These are phyloP conservation scores for Apamea sordens DNA, from an alignment of 2,888 invertebrate genomes.

Conservation along the genomic window DNA sequence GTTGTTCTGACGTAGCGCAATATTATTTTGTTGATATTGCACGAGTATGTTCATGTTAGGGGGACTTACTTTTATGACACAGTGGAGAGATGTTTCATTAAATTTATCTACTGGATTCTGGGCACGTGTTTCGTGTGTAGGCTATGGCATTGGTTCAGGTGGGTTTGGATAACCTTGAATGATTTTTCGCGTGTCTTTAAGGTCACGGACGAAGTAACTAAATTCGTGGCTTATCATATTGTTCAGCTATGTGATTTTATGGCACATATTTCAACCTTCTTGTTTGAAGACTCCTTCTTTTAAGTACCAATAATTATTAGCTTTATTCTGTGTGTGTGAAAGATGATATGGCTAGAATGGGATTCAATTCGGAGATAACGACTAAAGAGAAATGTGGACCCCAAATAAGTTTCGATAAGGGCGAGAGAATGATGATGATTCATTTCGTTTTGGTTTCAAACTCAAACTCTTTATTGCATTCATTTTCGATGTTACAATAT, in stretches of 20 bases:
- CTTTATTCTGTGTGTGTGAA: neutral
- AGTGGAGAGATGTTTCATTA: constrained; percentile 19
- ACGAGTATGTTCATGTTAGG: constrained; percentile 48
- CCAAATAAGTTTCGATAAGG: neutral
- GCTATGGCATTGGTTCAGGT: constrained; percentile 16
- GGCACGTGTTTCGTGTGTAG: constrained; percentile 39
- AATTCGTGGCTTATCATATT: neutral
- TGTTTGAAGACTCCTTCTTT: neutral
- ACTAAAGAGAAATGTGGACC: neutral
- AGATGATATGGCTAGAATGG: neutral
- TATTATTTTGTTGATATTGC: constrained; percentile 50
- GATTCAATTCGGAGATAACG: neutral
- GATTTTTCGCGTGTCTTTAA: neutral
- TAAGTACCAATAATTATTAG: neutral
- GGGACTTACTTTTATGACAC: constrained; percentile 35
- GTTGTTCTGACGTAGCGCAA: constrained; percentile 41
- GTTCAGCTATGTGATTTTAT: neutral
- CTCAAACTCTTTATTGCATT: no score
- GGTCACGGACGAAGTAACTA: neutral
- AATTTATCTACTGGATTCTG: constrained; percentile 34
- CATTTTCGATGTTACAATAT: no score
- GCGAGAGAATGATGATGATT: neutral
- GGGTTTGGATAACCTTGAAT: neutral
- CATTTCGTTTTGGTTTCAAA: neutral
- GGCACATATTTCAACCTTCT: neutral